Evolutionary conservation across 2,888 invertebrate species (phyloP).

Genomic region (Tribolium freemani): DNA sequence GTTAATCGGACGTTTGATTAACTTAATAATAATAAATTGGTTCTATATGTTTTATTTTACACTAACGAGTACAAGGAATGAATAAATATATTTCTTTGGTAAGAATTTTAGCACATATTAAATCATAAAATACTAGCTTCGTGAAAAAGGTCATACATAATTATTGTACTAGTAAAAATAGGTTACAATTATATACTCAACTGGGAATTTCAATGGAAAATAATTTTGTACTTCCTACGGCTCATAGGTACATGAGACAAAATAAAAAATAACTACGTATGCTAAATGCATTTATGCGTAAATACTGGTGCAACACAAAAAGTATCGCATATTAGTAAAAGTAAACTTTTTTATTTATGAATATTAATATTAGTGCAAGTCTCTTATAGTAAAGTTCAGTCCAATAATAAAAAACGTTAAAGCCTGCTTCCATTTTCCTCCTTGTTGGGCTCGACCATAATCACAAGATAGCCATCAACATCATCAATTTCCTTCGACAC

Average conservation of each 20-base stretch:
- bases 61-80: no score
- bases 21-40: no score
- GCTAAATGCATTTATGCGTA: not conserved
- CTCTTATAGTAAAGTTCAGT: not conserved
- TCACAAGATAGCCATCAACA: conserved; percentile 88
- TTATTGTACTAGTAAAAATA: no score
- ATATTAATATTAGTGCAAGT: not conserved
- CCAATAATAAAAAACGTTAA: conserved; percentile 1
- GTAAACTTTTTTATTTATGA: not conserved
- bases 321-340: not conserved
- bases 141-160: no score
- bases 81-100: no score
- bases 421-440: conserved; percentile 65
- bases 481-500: conserved; percentile 87
- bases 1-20: no score
- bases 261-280: not conserved
- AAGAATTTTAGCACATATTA: no score
- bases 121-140: no score
- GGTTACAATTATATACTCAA: no score
- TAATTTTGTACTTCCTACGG: not conserved
- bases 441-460: conserved; percentile 74
- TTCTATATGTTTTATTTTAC: no score
- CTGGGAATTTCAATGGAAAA: no score
- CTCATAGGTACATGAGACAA: not conserved
- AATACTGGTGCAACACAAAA: not conserved